These are phyloP conservation scores for Chamaea fasciata DNA, from an alignment of 2,113 vertebrate genomes.

Conservation along the genomic window DNA sequence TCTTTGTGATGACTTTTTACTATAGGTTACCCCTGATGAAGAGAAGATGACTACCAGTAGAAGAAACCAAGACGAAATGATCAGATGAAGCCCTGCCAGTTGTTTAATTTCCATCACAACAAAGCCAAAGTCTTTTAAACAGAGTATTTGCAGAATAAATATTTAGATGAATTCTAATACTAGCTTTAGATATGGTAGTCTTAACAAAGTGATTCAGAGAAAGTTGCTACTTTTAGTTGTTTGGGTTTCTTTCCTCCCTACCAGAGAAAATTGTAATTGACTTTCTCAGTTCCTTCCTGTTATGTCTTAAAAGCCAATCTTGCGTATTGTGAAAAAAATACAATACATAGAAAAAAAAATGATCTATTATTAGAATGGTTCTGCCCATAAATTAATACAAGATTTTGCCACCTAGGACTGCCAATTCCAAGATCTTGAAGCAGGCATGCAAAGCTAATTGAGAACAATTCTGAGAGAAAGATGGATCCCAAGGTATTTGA, in stretches of 20 bases:
- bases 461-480: slow-evolving; percentile 40
- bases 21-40: neutral
- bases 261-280: neutral
- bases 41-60: neutral
- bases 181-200: neutral
- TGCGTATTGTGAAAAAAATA: neutral
- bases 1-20: neutral
- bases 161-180: neutral
- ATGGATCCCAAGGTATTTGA: slow-evolving; percentile 56
- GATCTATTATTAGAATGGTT: neutral
- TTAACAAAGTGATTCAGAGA: neutral
- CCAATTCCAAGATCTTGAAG: neutral
- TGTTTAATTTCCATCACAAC: neutral
- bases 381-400: neutral
- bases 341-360: neutral
- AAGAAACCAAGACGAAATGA: neutral
- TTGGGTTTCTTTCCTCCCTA: neutral
- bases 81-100: neutral
- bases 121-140: neutral
- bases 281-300: neutral
- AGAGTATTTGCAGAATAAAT: neutral
- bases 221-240: accelerated
- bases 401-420: neutral
- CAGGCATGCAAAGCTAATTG: slow-evolving; percentile 33
- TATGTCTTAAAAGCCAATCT: neutral